Percentiles rank a stretch among this genome's conserved stretches.
These are phyloP conservation scores for Drosophila prolongata DNA, from an alignment of 2,888 invertebrate species.

Conservation along the genomic window DNA sequence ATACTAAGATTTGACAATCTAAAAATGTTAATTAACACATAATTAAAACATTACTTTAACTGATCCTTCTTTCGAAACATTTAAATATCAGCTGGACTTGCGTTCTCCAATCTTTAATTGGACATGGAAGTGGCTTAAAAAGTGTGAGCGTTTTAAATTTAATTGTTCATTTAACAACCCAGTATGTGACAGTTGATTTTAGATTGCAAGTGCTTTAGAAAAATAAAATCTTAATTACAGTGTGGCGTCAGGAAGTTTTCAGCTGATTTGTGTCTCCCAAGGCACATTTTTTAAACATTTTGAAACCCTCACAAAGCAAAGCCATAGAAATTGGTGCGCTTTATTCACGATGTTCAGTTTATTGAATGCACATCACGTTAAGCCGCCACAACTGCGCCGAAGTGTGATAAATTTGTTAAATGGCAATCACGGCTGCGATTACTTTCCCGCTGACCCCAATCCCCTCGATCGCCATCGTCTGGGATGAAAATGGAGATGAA, in stretches of 20 bases:
- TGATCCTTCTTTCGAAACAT: conserved; percentile 3
- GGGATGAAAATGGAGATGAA: conserved; percentile 22
- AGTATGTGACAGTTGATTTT: conserved; percentile 9
- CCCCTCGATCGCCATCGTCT: conserved; percentile 4
- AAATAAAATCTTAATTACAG: conserved; percentile 20
- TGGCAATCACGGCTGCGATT: conserved; percentile 37
- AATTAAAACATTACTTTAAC: neutral
- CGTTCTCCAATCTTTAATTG: neutral
- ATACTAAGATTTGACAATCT: neutral
- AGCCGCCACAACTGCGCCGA: conserved; percentile 36
- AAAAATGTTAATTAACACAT: no score
- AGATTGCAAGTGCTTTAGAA: conserved; percentile 9
- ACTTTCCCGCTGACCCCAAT: conserved; percentile 39
- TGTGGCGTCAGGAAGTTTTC: conserved; percentile 9
- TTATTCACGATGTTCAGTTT: neutral
- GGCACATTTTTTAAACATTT: conserved; percentile 3
- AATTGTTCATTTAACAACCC: conserved; percentile 14
- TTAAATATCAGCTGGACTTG: neutral
- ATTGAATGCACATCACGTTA: conserved; percentile 37
- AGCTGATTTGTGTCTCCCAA: conserved; percentile 3
- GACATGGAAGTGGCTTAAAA: conserved; percentile 6
- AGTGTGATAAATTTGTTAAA: conserved; percentile 43
- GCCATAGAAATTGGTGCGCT: conserved; percentile 13
- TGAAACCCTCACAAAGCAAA: conserved; percentile 15
- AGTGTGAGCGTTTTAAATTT: neutral